Evolutionary conservation across 1,140 invertebrate species (phyloP).

Genomic region (Watersipora subatra): DNA sequence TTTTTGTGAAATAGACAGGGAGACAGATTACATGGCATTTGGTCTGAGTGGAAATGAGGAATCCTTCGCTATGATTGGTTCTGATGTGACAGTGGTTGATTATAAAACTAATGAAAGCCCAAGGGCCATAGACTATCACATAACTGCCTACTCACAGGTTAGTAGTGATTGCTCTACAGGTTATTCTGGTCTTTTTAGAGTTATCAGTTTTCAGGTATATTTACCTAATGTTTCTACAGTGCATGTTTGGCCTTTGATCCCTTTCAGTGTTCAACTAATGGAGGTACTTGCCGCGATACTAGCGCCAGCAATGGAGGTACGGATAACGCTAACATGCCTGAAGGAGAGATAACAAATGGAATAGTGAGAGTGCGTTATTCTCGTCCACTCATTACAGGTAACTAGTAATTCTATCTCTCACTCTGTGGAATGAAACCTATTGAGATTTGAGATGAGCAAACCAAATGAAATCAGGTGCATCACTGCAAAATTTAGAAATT

Average conservation of each 20-base stretch:
- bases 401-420: too few species aligned
- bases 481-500: too few species aligned
- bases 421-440: too few species aligned
- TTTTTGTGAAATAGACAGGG: too few species aligned
- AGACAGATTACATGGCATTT: background rate
- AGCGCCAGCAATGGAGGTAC: background rate
- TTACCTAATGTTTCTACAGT: too few species aligned
- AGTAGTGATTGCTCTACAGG: too few species aligned
- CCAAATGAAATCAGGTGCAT: too few species aligned
- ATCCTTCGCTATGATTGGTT: background rate
- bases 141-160: background rate
- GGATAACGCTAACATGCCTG: background rate
- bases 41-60: background rate
- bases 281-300: background rate
- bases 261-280: background rate
- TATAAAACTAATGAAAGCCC: background rate
- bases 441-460: too few species aligned
- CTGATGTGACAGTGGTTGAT: background rate
- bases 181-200: too few species aligned
- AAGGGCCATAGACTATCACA: background rate
- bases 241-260: too few species aligned
- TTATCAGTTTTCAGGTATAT: too few species aligned
- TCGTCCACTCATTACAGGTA: background rate
- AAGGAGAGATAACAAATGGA: background rate
- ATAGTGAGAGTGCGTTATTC: background rate